Evolutionary conservation across 2,797 vertebrate genomes (phyloP).

Genomic region (Bryconaethiops microstoma): DNA sequence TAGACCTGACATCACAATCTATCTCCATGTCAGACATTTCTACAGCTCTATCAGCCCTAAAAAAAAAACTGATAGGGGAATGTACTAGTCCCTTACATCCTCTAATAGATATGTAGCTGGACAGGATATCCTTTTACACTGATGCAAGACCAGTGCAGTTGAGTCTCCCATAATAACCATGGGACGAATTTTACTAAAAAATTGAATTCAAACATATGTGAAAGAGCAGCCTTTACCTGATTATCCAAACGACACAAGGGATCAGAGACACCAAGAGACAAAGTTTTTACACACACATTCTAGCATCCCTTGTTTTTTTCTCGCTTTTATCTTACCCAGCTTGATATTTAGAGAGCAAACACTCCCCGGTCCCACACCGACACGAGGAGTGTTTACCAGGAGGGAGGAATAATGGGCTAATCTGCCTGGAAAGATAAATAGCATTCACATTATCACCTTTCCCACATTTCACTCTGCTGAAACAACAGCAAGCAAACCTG

Average conservation of each 20-base stretch:
- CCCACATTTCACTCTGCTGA: slow-evolving; percentile 32
- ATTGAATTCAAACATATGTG: neutral
- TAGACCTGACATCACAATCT: neutral
- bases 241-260: neutral
- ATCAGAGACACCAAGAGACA: neutral
- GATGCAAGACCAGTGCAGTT: neutral
- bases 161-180: neutral
- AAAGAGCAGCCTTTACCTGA: neutral
- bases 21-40: slow-evolving; percentile 13
- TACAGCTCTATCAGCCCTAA: neutral
- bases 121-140: slow-evolving; percentile 24
- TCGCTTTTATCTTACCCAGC: slow-evolving; percentile 26
- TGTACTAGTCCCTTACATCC: slow-evolving; percentile 12
- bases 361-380: slow-evolving; percentile 36
- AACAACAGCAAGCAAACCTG: slow-evolving; percentile 34
- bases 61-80: slow-evolving; percentile 22
- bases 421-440: slow-evolving; percentile 51
- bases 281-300: slow-evolving; percentile 17
- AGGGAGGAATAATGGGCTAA: slow-evolving; percentile 55
- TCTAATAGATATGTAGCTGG: slow-evolving; percentile 20
- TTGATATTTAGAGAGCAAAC: slow-evolving; percentile 55
- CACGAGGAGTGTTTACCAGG: slow-evolving; percentile 46
- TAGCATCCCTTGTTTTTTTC: neutral
- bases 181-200: neutral
- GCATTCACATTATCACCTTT: slow-evolving; percentile 47